phyloP scores from a whole-genome alignment of 2,888 invertebrate species.

The Timema podura region DNA sequence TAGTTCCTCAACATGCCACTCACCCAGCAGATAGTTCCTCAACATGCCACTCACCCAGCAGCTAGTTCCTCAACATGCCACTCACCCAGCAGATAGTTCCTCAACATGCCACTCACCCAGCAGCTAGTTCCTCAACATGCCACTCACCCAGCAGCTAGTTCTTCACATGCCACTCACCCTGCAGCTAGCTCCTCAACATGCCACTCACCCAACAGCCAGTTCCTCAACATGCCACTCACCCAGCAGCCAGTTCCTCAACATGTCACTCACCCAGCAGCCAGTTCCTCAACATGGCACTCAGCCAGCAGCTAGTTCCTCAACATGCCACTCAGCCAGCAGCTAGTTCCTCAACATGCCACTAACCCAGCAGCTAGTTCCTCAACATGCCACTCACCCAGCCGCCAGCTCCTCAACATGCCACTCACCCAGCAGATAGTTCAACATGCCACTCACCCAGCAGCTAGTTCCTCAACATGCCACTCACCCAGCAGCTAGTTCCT shows the following conservation, averaged over 20 bases:
- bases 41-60: slow-evolving; percentile 46
- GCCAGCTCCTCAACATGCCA: slow-evolving; percentile 49
- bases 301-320: slow-evolving; percentile 46
- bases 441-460: slow-evolving; percentile 46
- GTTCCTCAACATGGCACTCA: slow-evolving; percentile 43
- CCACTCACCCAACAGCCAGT: slow-evolving; percentile 47
- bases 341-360: slow-evolving; percentile 41
- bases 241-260: slow-evolving; percentile 43
- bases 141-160: slow-evolving; percentile 47
- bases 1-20: slow-evolving; percentile 41
- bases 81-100: slow-evolving; percentile 47
- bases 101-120: slow-evolving; percentile 47
- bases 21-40: slow-evolving; percentile 47
- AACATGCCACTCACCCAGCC: too few species aligned
- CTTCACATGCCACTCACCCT: slow-evolving; percentile 46
- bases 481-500: slow-evolving; percentile 47
- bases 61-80: slow-evolving; percentile 41
- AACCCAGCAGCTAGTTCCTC: slow-evolving; percentile 47
- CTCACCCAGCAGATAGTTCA: too few species aligned
- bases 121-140: slow-evolving; percentile 42
- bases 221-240: slow-evolving; percentile 46
- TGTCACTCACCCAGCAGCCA: slow-evolving; percentile 47
- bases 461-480: slow-evolving; percentile 41
- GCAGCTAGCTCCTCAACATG: slow-evolving; percentile 43
- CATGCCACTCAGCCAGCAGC: slow-evolving; percentile 47